Evolutionary conservation across 1,140 invertebrate species (phyloP), one percentile per base, ranked within the genome.

Genomic region (Leucophenga varia): DNA sequence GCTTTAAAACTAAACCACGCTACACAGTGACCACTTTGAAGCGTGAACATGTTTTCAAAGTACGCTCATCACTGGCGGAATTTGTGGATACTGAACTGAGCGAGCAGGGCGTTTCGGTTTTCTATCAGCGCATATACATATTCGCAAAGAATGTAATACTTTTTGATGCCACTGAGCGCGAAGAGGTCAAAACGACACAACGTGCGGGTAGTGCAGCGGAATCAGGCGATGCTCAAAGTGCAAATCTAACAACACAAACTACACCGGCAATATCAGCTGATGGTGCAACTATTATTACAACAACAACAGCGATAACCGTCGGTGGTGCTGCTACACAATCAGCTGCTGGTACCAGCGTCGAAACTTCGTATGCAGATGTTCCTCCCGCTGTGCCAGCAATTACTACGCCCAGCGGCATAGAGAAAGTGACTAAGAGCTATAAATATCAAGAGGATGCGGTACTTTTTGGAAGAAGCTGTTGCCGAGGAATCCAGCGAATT

Each of bases 71-170:
- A 0, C 39, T 67, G 10, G 63, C 63, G 18, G 63, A 67, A 7
- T 63, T 57, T 22, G 63, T 67, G 28, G 64, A 68, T 12, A 38
- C 48, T 1, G 69, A 69, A 13, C 22, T 72, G 18, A n/a, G 43
- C 2, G 34, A 43, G 0, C 56, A 55, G 55, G 43, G 49, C 1
- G 63, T 64, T 2, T 59, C 59, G 13, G 57, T 65, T 13, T 72
- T 69, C 28, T 72, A 67, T 25, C 69, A 72, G 20, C 64, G 69
- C 13, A 58, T 72, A 7, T 72, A 55, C 8, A 61, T 72, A 8
- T 43, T 72, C 25, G 69, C 69, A 39, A 63, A 65, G 14, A 72
- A 72, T 32, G 34, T 51, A 8, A 22, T n/a, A n/a, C n/a, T n/a
- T 17, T 22, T 13, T 22, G 14, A 2, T 28, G 17, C 31, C 36